phyloP scores from a whole-genome alignment of 2,888 invertebrate genomes.

The Tholera decimalis region DNA sequence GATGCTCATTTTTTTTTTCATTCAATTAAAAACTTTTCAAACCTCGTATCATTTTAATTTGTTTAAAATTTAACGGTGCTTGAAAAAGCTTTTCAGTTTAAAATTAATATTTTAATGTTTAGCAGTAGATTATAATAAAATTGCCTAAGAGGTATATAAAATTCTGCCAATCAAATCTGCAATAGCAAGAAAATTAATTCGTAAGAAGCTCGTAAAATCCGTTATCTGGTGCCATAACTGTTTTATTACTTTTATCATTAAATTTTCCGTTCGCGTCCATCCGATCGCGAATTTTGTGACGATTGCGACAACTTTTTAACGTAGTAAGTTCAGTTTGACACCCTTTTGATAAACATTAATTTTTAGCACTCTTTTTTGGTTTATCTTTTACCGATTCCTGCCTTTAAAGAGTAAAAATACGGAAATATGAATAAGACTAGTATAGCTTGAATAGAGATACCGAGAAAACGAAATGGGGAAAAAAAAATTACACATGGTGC shows the following conservation, averaged over 20 bases:
- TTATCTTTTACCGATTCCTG: background rate
- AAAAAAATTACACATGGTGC: too few species aligned
- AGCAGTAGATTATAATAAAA: slow-evolving; percentile 35
- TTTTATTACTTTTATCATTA: slow-evolving; percentile 66
- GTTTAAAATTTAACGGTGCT: too few species aligned
- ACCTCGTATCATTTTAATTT: slow-evolving; percentile 5
- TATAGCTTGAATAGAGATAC: too few species aligned
- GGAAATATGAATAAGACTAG: too few species aligned
- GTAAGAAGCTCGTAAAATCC: slow-evolving; percentile 61
- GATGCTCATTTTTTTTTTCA: slow-evolving; percentile 21
- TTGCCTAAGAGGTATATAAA: slow-evolving; percentile 44
- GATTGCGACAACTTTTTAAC: slow-evolving; percentile 43
- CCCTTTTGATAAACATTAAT: slow-evolving; percentile 55
- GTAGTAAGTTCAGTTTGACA: slow-evolving; percentile 55
- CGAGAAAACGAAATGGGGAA: too few species aligned
- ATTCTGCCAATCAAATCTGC: slow-evolving; percentile 59
- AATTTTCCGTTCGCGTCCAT: slow-evolving; percentile 56
- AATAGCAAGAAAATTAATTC: slow-evolving; percentile 65
- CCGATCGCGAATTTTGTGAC: slow-evolving; percentile 39
- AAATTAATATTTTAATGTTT: slow-evolving; percentile 38
- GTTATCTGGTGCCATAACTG: slow-evolving; percentile 63
- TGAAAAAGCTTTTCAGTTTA: slow-evolving; percentile 1
- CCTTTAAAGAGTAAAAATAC: too few species aligned
- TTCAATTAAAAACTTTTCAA: slow-evolving; percentile 1
- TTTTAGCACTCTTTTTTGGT: slow-evolving; percentile 21